A percentile compares a stretch with the other conserved stretches of the same genome.
Conservation (phyloP, 2,888 invertebrate species). For the Megastigmus dorsalis region DNA sequence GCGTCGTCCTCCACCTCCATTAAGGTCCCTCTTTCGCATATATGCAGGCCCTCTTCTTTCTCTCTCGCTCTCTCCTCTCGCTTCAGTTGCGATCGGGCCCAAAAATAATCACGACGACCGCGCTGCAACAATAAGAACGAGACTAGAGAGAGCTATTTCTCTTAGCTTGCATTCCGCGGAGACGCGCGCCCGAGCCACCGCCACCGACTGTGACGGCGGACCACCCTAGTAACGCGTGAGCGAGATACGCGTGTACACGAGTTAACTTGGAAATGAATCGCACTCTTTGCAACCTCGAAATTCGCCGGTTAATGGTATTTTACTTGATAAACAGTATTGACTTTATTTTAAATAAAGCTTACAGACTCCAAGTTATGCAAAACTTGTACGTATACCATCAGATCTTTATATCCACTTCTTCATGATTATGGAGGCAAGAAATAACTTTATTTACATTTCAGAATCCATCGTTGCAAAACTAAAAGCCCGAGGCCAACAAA, state of each 20-base stretch:
- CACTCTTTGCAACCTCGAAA: too few relatives aligned
- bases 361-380: too few relatives aligned
- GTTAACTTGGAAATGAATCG: too few relatives aligned
- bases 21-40: conserved; percentile 61
- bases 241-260: background rate
- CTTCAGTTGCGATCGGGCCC: conserved; percentile 6
- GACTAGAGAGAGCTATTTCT: conserved; percentile 72
- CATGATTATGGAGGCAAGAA: too few relatives aligned
- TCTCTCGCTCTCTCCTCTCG: conserved; percentile 9
- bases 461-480: too few relatives aligned
- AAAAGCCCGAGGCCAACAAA: too few relatives aligned
- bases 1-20: conserved; percentile 63
- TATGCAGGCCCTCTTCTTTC: conserved; percentile 58
- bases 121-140: conserved; percentile 65
- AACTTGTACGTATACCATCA: too few relatives aligned
- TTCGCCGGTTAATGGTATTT: background rate
- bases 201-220: conserved; percentile 68
- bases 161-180: conserved; percentile 71
- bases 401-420: too few relatives aligned
- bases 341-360: too few relatives aligned
- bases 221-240: conserved; percentile 68
- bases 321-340: too few relatives aligned
- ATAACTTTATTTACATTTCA: too few relatives aligned
- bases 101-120: conserved; percentile 66
- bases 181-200: conserved; percentile 6